phyloP scores from a whole-genome alignment of 1,140 invertebrate species.

The Drosophila trapezifrons region DNA sequence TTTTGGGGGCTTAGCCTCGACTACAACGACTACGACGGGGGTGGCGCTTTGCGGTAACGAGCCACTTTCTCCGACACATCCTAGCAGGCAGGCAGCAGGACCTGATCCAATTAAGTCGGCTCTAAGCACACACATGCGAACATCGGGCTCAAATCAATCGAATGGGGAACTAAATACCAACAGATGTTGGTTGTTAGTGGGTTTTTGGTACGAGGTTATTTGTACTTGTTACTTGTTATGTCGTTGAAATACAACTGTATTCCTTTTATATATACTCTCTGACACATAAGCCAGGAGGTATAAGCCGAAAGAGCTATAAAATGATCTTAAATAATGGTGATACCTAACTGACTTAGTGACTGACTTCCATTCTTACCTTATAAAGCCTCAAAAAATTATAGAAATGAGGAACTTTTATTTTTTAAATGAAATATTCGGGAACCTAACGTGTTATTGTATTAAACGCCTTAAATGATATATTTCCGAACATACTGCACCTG shows the following conservation, averaged over 20 bases:
- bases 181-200: constrained; percentile 30
- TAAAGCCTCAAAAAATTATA: too few relatives aligned
- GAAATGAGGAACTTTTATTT: too few relatives aligned
- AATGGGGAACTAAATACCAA: constrained; percentile 22
- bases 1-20: constrained; percentile 25
- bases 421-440: too few relatives aligned
- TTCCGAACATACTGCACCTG: too few relatives aligned
- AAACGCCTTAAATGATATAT: too few relatives aligned
- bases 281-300: too few relatives aligned
- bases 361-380: too few relatives aligned
- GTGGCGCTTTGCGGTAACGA: constrained; percentile 25
- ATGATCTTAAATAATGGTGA: too few relatives aligned
- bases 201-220: not conserved
- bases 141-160: constrained; percentile 36
- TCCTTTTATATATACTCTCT: not conserved
- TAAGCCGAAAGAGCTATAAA: too few relatives aligned
- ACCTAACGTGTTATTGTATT: too few relatives aligned
- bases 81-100: constrained; percentile 11
- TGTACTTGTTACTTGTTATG: not conserved
- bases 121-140: constrained; percentile 32
- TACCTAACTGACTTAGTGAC: too few relatives aligned
- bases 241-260: not conserved
- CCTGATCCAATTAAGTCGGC: constrained; percentile 42
- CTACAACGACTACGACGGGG: not conserved
- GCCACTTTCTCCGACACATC: constrained; percentile 22